Evolutionary conservation across 30 jellyfish, hydroid and myxozoan species (phyloP), one percentile per base, ranked within the genome.

Genomic region (Catostylus mosaicus): DNA sequence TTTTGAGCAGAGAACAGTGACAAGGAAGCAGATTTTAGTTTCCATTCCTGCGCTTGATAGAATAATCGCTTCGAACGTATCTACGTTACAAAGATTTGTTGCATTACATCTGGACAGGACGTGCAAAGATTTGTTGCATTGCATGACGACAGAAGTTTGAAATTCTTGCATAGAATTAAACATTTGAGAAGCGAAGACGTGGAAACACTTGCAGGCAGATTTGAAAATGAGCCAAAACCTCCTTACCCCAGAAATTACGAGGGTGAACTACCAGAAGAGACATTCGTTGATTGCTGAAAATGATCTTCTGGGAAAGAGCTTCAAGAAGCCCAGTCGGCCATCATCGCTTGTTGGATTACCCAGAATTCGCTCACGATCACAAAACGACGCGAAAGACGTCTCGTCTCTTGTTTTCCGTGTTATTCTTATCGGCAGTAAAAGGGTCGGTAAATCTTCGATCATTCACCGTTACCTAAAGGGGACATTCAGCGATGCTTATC

Each of bases 381-480:
- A 67, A 8, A 59, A 43, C 18, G 73, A 64, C 36, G 18, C 27
- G 37, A 65, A 29, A 23, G 57, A 37, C 26, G 80, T 69, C 27
- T 56, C 92, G 43, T 75, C 96, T 19, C 71, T 87, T 33, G 91
- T 87, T 29, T 87, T 73, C 36, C 73, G 77, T 16, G 87, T 77
- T 4, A 86, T 79, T 11, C 65, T 87, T 6, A 43, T 78, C 37
- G 96, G 96, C 8, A 79, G 91, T 60, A 87, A 78, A 71, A 63
- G 84, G 0, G 90, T 78, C 33, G 96, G 96, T 6, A 87, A 87
- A 45, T 61, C 96, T 1, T 69, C 96, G 33, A 37, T 87, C 33
- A 31, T 87, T 30, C 84, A 64, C 7, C 86, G 88, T 19, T 87
- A 67, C 51, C 38, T 87, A 35, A 8, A 33, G 20, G 71, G 69